phyloP scores from a whole-genome alignment of 2,113 vertebrate species.

The Anseranas semipalmata region DNA sequence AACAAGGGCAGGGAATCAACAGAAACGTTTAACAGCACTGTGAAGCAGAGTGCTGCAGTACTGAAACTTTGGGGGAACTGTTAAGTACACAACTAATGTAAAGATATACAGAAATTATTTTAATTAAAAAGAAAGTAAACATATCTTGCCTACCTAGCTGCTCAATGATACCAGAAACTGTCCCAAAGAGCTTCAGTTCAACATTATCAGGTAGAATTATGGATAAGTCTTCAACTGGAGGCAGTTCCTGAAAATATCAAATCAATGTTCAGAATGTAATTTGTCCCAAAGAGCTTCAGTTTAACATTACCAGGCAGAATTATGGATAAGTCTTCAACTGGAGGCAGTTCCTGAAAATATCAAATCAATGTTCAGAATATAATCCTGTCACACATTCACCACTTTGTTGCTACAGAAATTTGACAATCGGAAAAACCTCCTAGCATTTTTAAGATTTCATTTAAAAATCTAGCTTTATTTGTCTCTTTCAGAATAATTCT shows the following conservation, averaged over 20 bases:
- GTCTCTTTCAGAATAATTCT: not conserved
- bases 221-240: conserved; percentile 83
- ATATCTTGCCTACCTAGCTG: conserved; percentile 82
- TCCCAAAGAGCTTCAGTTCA: conserved; percentile 84
- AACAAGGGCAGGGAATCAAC: not conserved
- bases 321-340: conserved; percentile 83
- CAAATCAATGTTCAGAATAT: not conserved
- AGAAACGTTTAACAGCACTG: not conserved
- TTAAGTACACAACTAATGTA: not conserved
- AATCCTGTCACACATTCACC: not conserved
- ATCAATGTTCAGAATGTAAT: too few species aligned
- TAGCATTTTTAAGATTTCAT: not conserved
- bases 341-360: conserved; percentile 82
- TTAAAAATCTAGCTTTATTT: not conserved
- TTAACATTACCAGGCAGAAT: conserved; percentile 83
- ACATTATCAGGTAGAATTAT: conserved; percentile 83
- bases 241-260: conserved; percentile 81
- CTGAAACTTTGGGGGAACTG: not conserved
- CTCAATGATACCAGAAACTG: conserved; percentile 87
- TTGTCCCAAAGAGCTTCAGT: conserved; percentile 83
- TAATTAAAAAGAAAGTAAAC: not conserved
- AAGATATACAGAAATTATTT: not conserved
- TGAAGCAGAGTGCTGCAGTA: not conserved
- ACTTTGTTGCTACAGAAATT: not conserved
- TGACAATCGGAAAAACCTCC: not conserved